Evolutionary conservation across 2,888 invertebrate genomes (phyloP).

Genomic region (Aradus depressus): DNA sequence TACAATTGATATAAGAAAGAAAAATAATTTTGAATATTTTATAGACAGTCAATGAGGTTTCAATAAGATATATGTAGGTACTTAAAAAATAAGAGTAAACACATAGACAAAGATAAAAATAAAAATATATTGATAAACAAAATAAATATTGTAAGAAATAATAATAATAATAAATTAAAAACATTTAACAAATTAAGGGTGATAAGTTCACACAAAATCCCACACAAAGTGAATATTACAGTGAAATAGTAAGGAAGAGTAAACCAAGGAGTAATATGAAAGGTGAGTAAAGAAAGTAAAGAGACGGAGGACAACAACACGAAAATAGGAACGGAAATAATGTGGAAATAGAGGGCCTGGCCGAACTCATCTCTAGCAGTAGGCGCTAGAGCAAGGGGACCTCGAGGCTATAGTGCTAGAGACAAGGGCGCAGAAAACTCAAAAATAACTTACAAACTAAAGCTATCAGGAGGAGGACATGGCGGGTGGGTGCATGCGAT

Average conservation of each 20-base stretch:
- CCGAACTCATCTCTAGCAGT: slow-evolving; percentile 12
- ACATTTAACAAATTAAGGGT: slow-evolving; percentile 4
- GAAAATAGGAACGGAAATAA: too few species aligned
- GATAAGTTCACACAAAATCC: not conserved
- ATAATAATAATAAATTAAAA: slow-evolving; percentile 13
- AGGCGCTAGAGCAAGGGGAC: slow-evolving; percentile 12
- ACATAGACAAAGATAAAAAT: not conserved
- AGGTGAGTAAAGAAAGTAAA: too few species aligned
- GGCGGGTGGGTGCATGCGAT: too few species aligned
- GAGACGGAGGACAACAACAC: too few species aligned
- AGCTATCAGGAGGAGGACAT: too few species aligned
- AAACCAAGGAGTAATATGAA: not conserved
- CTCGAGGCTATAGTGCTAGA: too few species aligned
- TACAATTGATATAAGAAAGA: too few species aligned
- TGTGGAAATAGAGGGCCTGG: slow-evolving; percentile 18
- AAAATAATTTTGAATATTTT: too few species aligned
- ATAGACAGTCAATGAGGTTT: too few species aligned
- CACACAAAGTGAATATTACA: not conserved
- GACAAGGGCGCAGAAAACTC: slow-evolving; percentile 18
- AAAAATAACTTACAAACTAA: slow-evolving; percentile 20
- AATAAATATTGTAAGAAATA: slow-evolving; percentile 1
- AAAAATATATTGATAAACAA: not conserved
- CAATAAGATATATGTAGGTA: too few species aligned
- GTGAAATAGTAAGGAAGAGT: not conserved
- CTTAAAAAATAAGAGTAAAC: too few species aligned